These are phyloP conservation scores for Bubo bubo DNA, from an alignment of 2,113 vertebrate genomes.

Conservation along the genomic window DNA sequence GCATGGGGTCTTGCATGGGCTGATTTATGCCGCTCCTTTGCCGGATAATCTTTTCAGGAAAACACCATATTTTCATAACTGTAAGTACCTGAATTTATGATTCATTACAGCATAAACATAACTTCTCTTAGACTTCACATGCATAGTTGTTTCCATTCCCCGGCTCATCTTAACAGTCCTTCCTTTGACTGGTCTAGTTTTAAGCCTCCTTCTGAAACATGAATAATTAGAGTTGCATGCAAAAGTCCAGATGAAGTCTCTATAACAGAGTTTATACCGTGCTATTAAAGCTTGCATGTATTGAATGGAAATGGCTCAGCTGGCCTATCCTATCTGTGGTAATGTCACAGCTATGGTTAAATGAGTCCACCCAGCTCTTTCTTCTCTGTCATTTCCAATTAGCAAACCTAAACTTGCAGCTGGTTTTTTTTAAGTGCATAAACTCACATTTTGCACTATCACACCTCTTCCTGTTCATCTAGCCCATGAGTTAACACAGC, in stretches of 20 bases:
- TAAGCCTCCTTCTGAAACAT: background rate
- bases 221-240: background rate
- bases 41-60: background rate
- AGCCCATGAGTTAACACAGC: background rate
- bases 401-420: background rate
- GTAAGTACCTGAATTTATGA: background rate
- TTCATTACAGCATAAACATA: background rate
- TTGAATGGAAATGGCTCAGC: background rate
- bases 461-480: background rate
- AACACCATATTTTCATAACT: background rate
- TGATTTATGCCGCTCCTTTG: background rate
- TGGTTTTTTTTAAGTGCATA: background rate
- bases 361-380: background rate
- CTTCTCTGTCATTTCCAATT: background rate
- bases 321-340: background rate
- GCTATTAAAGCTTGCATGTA: background rate
- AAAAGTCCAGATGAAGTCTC: background rate
- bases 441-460: background rate
- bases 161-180: background rate
- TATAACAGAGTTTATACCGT: background rate
- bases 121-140: background rate
- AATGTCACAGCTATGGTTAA: background rate
- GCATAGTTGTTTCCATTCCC: background rate
- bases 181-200: background rate
- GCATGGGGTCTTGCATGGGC: background rate